Percentiles rank a stretch among this genome's conserved stretches.
Conservation (phyloP, 2,797 vertebrate species). For the Malurus leucopterus region DNA sequence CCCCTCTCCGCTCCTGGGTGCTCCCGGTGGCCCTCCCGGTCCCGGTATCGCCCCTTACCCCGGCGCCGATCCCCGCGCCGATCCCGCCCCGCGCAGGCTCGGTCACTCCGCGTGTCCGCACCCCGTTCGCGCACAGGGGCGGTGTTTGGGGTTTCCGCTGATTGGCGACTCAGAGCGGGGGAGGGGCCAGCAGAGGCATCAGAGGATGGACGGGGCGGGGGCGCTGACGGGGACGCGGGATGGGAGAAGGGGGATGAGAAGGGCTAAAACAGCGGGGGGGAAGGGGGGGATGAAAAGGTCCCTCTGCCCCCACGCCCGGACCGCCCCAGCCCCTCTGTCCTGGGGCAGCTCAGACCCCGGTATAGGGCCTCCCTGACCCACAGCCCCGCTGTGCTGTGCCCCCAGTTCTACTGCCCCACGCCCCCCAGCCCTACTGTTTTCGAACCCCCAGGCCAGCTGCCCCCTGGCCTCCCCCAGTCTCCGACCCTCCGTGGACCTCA, state of each 20-base stretch:
- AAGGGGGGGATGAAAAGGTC: no score
- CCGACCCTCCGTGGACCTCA: neutral
- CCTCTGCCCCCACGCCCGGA: no score
- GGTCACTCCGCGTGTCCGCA: neutral
- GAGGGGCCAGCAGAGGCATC: neutral
- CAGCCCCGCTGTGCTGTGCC: neutral
- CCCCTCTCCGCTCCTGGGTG: no score
- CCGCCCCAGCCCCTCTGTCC: no score
- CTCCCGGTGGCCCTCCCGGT: no score
- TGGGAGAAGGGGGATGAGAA: neutral
- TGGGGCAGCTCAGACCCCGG: no score
- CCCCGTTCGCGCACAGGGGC: neutral
- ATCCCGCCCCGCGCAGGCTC: neutral
- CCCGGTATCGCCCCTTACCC: no score
- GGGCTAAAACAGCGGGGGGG: no score
- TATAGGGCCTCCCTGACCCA: neutral
- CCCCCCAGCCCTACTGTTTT: neutral
- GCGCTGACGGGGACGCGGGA: neutral
- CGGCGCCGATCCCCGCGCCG: no score
- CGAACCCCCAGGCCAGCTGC: neutral
- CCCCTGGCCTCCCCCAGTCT: no score
- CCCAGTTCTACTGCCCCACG: neutral
- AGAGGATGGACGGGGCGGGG: neutral
- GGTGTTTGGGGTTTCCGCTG: neutral
- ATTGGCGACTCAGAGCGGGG: accelerated